Percentiles rank a stretch among this genome's conserved stretches.
Conservation (phyloP, 2,888 invertebrate species). For the Imbricaverruca yamaguchii region DNA sequence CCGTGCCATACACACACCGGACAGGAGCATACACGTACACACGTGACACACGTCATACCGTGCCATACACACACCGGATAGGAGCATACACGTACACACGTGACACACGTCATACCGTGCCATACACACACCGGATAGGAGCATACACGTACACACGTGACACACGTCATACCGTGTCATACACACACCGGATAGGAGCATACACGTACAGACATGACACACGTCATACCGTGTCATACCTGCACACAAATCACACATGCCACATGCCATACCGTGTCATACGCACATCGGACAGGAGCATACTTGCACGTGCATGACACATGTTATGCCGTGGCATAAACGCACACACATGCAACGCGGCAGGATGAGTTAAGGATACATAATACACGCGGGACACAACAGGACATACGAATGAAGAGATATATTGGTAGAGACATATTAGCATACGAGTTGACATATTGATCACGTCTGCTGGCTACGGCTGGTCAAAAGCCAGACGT, state of each 20-base stretch:
- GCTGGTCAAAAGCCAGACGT: no score
- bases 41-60: not conserved
- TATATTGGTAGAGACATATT: no score
- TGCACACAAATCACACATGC: not conserved
- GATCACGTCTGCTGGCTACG: no score
- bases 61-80: not conserved
- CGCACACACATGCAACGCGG: no score
- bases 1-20: not conserved
- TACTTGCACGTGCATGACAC: not conserved
- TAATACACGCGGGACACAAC: not conserved
- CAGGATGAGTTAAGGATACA: no score
- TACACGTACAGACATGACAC: not conserved
- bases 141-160: not conserved
- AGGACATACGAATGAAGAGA: no score
- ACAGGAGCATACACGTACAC: constrained; percentile 5
- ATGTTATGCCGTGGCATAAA: no score
- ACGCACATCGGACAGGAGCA: not conserved
- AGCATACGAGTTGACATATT: no score
- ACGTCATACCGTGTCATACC: no score
- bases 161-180: no score
- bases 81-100: not conserved
- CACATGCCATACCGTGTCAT: no score
- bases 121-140: not conserved
- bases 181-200: not conserved
- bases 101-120: no score